These are phyloP conservation scores for Meandrina meandrites DNA, from an alignment of 92 coral and sea anemone species.

Conservation along the genomic window DNA sequence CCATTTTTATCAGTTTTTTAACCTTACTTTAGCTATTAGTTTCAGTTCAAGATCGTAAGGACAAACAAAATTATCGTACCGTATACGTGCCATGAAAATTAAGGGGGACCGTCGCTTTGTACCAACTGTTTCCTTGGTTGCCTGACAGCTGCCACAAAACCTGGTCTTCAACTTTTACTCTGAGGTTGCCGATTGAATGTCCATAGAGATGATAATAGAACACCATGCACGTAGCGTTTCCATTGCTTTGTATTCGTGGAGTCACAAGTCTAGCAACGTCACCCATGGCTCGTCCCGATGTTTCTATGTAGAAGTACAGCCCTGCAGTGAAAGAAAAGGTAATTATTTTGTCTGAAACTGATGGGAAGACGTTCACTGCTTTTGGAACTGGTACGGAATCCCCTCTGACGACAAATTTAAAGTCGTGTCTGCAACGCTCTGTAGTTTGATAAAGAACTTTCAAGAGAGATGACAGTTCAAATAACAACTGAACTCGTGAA, in stretches of 20 bases:
- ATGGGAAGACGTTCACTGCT: not conserved
- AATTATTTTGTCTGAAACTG: not conserved
- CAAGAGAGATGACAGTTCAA: too few relatives aligned
- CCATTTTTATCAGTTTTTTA: too few relatives aligned
- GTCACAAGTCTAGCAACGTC: slow-evolving; percentile 66
- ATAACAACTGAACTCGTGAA: too few relatives aligned
- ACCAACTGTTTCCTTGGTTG: slow-evolving; percentile 80
- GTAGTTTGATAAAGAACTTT: too few relatives aligned
- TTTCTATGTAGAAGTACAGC: slow-evolving; percentile 64
- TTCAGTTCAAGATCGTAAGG: not conserved
- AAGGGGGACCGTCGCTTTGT: slow-evolving; percentile 78
- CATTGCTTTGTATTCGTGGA: slow-evolving; percentile 52
- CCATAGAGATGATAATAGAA: slow-evolving; percentile 85
- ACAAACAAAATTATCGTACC: slow-evolving; percentile 31
- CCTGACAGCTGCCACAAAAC: slow-evolving; percentile 68
- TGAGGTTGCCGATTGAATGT: slow-evolving; percentile 49
- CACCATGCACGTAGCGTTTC: slow-evolving; percentile 58
- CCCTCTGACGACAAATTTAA: not conserved
- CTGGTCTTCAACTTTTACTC: slow-evolving; percentile 59
- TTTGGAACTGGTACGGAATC: not conserved
- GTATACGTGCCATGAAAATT: slow-evolving; percentile 48
- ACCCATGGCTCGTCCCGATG: slow-evolving; percentile 46
- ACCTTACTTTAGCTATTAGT: not conserved
- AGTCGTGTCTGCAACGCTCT: too few relatives aligned
- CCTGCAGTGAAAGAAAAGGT: slow-evolving; percentile 41